Percentiles rank a stretch among this genome's conserved stretches.
Conservation (phyloP, 2,797 vertebrate genomes). For the Enteromius unitaeniatus region DNA sequence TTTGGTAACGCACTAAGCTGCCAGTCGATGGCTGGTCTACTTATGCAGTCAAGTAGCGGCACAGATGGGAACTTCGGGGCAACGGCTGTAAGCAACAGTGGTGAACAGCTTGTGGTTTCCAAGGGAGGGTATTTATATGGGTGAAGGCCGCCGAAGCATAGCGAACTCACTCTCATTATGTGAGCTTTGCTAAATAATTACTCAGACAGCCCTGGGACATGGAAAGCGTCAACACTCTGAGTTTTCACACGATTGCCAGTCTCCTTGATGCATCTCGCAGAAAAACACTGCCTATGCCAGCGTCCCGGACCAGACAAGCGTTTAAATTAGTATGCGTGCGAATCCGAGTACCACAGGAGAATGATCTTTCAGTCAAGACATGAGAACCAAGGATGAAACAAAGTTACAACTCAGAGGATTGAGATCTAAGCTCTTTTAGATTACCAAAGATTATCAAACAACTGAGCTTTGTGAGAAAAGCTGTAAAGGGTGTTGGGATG, state of each 20-base stretch:
- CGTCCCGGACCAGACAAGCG: slow-evolving; percentile 39
- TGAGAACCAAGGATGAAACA: slow-evolving; percentile 59
- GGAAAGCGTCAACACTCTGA: slow-evolving; percentile 33
- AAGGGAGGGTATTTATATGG: slow-evolving; percentile 17
- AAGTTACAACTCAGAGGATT: slow-evolving; percentile 60
- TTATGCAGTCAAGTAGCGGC: slow-evolving; percentile 19
- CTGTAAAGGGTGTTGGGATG: slow-evolving; percentile 15
- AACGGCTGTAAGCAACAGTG: slow-evolving; percentile 19
- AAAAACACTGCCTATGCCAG: slow-evolving; percentile 60
- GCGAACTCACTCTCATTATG: slow-evolving; percentile 71
- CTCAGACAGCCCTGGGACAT: slow-evolving; percentile 26
- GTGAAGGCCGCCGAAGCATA: slow-evolving; percentile 21
- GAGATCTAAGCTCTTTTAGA: slow-evolving; percentile 61
- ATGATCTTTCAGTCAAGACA: slow-evolving; percentile 63
- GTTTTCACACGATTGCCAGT: slow-evolving; percentile 66
- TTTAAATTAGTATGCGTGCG: slow-evolving; percentile 3
- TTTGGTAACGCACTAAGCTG: neutral
- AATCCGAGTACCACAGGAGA: slow-evolving; percentile 41
- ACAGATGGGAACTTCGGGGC: slow-evolving; percentile 9
- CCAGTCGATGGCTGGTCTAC: neutral
- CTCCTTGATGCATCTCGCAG: slow-evolving; percentile 58
- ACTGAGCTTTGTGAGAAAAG: slow-evolving; percentile 21
- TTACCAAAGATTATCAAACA: slow-evolving; percentile 35
- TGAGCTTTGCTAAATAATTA: slow-evolving; percentile 54
- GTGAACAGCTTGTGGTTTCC: slow-evolving; percentile 23